Evolutionary conservation across 2,797 vertebrate genomes (phyloP), one percentile per base, ranked within the genome.

Genomic region (Melanotaenia nigrans): DNA sequence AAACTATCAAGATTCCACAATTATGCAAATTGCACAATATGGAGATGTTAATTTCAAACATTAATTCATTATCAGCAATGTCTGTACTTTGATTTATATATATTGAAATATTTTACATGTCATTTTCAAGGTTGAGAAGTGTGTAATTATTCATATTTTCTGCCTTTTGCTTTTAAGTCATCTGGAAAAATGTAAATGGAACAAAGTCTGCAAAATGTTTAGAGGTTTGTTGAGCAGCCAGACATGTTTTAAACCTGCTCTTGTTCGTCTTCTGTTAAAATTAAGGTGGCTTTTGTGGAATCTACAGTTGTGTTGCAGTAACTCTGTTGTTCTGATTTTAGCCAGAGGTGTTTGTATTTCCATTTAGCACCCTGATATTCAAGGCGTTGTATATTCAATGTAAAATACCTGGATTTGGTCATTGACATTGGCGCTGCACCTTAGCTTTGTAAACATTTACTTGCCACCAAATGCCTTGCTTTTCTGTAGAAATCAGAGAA

Each of bases 381-480:
- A 85, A 88, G 76, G 51, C 79, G 1, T 77, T 91, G 90, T 91
- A 89, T 82, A 83, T 90, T 91, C 80, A 82, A 86, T 94, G 92
- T 86, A 87, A 93, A 88, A 85, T 93, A 89, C 83, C 83, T 76
- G 42, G 87, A 90, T 92, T 89, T 93, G 85, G 42, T 90, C 72
- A 79, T 77, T 92, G 85, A 77, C 66, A 66, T 86, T 77, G 83
- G 77, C 61, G 68, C 92, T 93, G 90, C 91, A 92, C 92, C 89
- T 93, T 92, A 89, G 90, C 90, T 93, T 94, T 92, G 86, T 92
- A 91, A 91, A 93, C 87, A 77, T 92, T 89, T 88, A 85, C 91
- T 89, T 92, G 93, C 95, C 94, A 94, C 92, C 90, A 90, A 92
- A 94, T 92, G 95, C 94, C 93, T 95, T 92, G 81, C 89, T 77